Percentiles rank a stretch among this genome's conserved stretches.
Evolutionary conservation across 35 echinoderm and acorn worm species (phyloP).

Genomic region (Apostichopus californicus): DNA sequence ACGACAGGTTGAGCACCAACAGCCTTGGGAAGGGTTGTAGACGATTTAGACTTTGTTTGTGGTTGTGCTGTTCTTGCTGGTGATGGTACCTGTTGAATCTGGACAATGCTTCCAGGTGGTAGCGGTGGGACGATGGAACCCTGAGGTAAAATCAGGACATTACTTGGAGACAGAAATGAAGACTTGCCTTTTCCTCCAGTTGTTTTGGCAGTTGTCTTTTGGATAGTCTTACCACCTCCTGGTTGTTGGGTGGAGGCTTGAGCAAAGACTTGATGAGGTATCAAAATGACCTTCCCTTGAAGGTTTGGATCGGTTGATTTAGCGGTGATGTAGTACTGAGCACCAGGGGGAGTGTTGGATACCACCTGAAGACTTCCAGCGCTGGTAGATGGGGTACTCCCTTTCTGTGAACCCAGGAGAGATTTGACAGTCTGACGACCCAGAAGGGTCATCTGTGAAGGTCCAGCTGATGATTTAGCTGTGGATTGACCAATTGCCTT

Average conservation of each 20-base stretch:
- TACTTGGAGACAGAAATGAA: constrained; percentile 94
- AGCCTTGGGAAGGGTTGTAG: constrained; percentile 28
- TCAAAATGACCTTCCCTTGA: constrained; percentile 95
- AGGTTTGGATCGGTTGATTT: constrained; percentile 98
- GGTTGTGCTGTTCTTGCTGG: constrained; percentile 57
- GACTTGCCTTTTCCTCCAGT: constrained; percentile 12
- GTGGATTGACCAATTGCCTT: constrained; percentile 15
- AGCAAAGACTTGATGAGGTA: constrained; percentile 94
- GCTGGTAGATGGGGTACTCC: not conserved
- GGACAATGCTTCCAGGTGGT: constrained; percentile 95
- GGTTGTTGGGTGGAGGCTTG: constrained; percentile 66
- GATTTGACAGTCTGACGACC: constrained; percentile 53
- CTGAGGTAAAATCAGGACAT: constrained; percentile 93
- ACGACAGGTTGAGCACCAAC: constrained; percentile 42
- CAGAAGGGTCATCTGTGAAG: constrained; percentile 25
- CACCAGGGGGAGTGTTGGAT: constrained; percentile 71
- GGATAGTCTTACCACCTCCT: constrained; percentile 41
- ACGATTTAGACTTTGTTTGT: constrained; percentile 58
- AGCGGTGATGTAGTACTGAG: constrained; percentile 97
- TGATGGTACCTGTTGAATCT: constrained; percentile 95
- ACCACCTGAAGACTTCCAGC: constrained; percentile 40
- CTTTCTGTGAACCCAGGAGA: constrained; percentile 20
- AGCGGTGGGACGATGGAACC: constrained; percentile 94
- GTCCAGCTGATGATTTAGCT: not conserved
- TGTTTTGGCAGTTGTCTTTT: constrained; percentile 41